Evolutionary conservation across 2,113 vertebrate genomes (phyloP).

Genomic region (Cinclus mexicanus): DNA sequence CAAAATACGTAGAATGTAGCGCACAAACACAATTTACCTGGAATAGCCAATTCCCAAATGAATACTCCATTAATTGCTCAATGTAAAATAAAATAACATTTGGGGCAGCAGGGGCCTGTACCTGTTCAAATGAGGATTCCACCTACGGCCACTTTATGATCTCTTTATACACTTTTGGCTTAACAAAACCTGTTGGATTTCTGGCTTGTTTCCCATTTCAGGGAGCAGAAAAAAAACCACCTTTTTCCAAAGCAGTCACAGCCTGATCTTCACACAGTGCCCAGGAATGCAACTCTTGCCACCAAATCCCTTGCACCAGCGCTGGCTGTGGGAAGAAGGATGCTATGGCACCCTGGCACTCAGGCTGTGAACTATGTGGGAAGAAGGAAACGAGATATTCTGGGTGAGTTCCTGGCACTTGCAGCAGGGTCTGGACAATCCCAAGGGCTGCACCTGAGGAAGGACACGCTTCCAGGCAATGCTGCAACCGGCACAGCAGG

Average conservation of each 20-base stretch:
- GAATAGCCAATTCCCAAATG: neutral
- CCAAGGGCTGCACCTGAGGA: neutral
- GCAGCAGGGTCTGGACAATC: neutral
- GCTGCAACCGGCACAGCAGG: neutral
- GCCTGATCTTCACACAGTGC: neutral
- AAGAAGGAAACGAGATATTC: neutral
- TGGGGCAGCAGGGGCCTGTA: neutral
- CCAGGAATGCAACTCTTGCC: neutral
- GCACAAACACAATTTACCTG: neutral
- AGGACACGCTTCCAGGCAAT: neutral
- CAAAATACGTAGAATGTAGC: fast-evolving
- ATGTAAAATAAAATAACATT: neutral
- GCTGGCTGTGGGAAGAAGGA: neutral
- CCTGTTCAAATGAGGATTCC: neutral
- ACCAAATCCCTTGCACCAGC: neutral
- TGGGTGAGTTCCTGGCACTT: neutral
- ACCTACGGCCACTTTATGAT: too few species aligned
- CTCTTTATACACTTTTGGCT: neutral
- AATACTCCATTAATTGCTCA: neutral
- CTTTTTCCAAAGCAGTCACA: neutral
- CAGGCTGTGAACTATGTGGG: neutral
- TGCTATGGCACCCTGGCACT: neutral
- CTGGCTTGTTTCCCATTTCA: neutral
- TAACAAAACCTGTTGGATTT: neutral
- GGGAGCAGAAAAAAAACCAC: neutral